Percentiles rank a stretch among this genome's conserved stretches.
phyloP scores from a whole-genome alignment of 2,113 vertebrate species.

The Scophthalmus maximus region DNA sequence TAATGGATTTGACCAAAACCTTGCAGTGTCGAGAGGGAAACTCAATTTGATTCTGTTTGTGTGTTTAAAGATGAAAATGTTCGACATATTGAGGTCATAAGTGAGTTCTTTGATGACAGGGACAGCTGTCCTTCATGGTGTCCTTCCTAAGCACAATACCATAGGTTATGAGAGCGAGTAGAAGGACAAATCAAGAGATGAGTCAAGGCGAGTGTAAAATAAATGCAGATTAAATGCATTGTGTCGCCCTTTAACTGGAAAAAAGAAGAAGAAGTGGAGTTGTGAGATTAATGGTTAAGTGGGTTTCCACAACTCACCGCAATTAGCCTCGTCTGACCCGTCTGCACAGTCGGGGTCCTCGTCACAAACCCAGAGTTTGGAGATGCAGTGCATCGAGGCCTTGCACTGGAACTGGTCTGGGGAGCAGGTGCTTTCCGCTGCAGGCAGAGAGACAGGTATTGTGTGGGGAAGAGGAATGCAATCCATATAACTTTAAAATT shows the following conservation, averaged over 20 bases:
- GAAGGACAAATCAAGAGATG: background rate
- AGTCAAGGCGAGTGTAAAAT: slow-evolving; percentile 59
- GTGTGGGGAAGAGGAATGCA: background rate
- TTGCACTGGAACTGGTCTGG: slow-evolving; percentile 98
- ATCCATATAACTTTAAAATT: background rate
- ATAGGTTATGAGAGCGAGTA: background rate
- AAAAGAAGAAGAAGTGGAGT: slow-evolving; percentile 29
- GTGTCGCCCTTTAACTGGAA: slow-evolving; percentile 23
- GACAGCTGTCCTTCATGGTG: slow-evolving; percentile 37
- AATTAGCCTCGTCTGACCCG: slow-evolving; percentile 96
- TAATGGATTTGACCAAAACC: slow-evolving; percentile 4
- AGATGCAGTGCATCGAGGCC: slow-evolving; percentile 98
- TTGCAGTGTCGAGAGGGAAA: background rate
- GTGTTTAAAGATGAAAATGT: slow-evolving; percentile 2
- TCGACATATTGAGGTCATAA: slow-evolving; percentile 8
- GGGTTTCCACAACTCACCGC: slow-evolving; percentile 86
- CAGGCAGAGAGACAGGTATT: slow-evolving; percentile 25
- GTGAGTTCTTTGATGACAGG: background rate
- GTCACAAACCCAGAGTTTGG: slow-evolving; percentile 98
- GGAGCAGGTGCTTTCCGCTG: slow-evolving; percentile 98
- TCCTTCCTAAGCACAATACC: background rate
- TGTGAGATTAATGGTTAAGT: slow-evolving; percentile 64
- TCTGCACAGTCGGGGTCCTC: slow-evolving; percentile 98
- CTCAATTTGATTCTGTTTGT: slow-evolving; percentile 5
- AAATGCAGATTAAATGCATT: slow-evolving; percentile 59